Conservation (phyloP, 2,888 invertebrate genomes). For the Pemphredon lugubris region DNA sequence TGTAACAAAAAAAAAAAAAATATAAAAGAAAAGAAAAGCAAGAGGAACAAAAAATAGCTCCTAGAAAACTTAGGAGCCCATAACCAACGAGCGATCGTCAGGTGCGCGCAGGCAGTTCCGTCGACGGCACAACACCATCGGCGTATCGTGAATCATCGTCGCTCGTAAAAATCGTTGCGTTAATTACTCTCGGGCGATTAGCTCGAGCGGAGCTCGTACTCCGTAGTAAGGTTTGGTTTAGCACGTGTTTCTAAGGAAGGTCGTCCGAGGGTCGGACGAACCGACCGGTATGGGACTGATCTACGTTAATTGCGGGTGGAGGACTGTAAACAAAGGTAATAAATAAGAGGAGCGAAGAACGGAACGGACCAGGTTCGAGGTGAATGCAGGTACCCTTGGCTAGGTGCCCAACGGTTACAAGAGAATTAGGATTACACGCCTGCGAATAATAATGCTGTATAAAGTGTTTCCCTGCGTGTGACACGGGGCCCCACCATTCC, state of each 20-base stretch:
- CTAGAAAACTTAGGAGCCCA: too few species aligned
- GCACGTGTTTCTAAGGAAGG: slow-evolving; percentile 28
- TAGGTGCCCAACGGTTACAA: slow-evolving; percentile 18
- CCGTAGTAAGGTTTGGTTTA: too few species aligned
- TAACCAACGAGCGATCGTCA: too few species aligned
- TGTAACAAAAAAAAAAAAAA: too few species aligned
- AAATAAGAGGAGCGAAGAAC: slow-evolving; percentile 38
- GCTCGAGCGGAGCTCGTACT: too few species aligned
- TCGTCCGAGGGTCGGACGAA: slow-evolving; percentile 5
- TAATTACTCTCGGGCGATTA: too few species aligned
- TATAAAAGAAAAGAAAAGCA: too few species aligned
- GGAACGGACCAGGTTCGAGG: background rate
- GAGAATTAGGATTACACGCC: slow-evolving; percentile 73
- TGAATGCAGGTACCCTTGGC: slow-evolving; percentile 20
- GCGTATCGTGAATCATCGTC: too few species aligned
- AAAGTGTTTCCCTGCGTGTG: slow-evolving; percentile 62
- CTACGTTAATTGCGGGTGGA: slow-evolving; percentile 53
- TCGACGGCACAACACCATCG: too few species aligned
- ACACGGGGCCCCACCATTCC: slow-evolving; percentile 55
- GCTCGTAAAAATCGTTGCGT: too few species aligned
- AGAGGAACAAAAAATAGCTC: too few species aligned
- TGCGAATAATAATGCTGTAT: slow-evolving; percentile 69
- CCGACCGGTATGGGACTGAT: slow-evolving; percentile 36
- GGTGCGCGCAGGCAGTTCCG: too few species aligned
- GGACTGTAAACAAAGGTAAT: slow-evolving; percentile 57